Evolutionary conservation across 2,113 vertebrate genomes (phyloP).

Genomic region (Micronycteris hirsuta): DNA sequence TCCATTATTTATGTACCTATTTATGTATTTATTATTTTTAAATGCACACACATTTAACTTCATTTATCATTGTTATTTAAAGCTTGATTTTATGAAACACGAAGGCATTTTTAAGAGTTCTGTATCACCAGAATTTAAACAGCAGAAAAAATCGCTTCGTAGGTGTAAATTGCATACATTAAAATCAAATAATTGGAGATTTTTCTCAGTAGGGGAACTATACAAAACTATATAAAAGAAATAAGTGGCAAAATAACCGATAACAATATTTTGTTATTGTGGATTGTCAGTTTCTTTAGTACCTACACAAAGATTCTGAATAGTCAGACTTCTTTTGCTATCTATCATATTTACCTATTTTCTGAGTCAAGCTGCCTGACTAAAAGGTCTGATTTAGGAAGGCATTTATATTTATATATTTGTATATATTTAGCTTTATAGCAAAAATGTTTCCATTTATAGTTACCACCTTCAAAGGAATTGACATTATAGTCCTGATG

Average conservation of each 20-base stretch:
- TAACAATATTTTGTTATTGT: background rate
- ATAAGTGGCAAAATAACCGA: background rate
- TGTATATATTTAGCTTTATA: background rate
- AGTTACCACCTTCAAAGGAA: background rate
- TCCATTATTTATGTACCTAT: background rate
- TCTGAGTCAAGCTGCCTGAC: background rate
- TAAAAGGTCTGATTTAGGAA: background rate
- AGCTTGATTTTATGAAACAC: background rate
- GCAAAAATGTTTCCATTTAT: background rate
- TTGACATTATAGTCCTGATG: background rate
- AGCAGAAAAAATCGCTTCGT: background rate
- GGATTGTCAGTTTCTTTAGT: background rate
- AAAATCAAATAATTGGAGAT: background rate
- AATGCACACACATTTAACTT: background rate
- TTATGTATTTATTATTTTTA: background rate
- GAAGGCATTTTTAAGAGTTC: background rate
- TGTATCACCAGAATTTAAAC: background rate
- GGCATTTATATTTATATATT: background rate
- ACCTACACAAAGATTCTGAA: background rate
- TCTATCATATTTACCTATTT: background rate
- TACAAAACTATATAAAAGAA: background rate
- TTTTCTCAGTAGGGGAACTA: background rate
- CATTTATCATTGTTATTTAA: background rate
- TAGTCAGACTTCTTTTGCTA: background rate
- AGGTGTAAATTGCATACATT: background rate